These are phyloP conservation scores for Felis chaus DNA, from an alignment of 2,113 vertebrate species.

Conservation along the genomic window DNA sequence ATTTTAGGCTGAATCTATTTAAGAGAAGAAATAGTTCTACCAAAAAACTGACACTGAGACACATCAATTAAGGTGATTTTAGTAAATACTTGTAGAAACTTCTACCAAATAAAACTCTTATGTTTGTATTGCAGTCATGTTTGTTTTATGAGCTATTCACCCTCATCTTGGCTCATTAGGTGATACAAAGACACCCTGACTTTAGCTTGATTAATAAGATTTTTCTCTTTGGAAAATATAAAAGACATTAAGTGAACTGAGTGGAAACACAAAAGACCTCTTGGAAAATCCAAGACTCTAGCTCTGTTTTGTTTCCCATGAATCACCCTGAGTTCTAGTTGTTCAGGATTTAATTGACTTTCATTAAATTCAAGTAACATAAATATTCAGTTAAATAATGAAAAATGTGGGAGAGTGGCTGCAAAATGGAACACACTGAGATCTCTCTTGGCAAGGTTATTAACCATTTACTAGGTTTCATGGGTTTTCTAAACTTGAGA, in stretches of 20 bases:
- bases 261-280: background rate
- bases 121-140: background rate
- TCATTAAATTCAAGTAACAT: background rate
- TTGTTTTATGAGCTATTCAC: background rate
- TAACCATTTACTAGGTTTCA: background rate
- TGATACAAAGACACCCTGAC: background rate
- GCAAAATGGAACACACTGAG: background rate
- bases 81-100: background rate
- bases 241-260: background rate
- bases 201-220: background rate
- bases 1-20: background rate
- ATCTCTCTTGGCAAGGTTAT: background rate
- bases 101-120: background rate
- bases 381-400: background rate
- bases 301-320: background rate
- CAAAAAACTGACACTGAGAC: background rate
- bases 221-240: background rate
- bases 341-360: background rate
- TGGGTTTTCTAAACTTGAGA: background rate
- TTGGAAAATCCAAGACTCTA: background rate
- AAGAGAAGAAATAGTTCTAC: background rate
- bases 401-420: background rate
- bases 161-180: background rate
- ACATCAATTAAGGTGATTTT: background rate
- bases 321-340: background rate